These are phyloP conservation scores for Pammene fasciana DNA, from an alignment of 2,888 invertebrate genomes.

Conservation along the genomic window DNA sequence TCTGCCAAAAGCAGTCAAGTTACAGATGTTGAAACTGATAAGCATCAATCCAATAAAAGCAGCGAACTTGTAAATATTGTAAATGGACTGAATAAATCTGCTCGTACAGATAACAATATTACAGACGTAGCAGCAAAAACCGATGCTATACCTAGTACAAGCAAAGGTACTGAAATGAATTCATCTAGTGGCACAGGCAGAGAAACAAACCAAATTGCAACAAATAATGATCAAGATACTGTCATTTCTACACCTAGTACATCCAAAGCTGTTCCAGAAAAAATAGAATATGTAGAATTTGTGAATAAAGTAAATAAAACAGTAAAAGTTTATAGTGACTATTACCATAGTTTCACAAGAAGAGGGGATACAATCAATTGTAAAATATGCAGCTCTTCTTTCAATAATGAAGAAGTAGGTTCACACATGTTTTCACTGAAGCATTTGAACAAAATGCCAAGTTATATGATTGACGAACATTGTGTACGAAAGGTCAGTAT, in stretches of 20 bases:
- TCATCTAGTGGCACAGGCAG: background rate
- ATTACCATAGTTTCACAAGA: constrained; percentile 9
- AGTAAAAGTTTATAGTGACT: constrained; percentile 14
- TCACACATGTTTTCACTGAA: constrained; percentile 10
- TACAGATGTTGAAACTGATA: background rate
- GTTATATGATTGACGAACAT: constrained; percentile 8
- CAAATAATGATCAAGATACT: background rate
- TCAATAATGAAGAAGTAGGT: background rate
- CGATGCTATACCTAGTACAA: background rate
- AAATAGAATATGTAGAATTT: constrained; percentile 16
- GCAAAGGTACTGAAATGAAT: background rate
- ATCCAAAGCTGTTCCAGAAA: background rate
- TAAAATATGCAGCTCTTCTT: constrained; percentile 9
- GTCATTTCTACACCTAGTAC: background rate
- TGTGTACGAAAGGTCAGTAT: constrained; percentile 13
- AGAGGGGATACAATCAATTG: background rate
- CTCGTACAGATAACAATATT: background rate
- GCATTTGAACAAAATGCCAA: constrained; percentile 22
- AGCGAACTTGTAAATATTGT: background rate
- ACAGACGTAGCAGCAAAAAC: background rate
- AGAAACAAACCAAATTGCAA: background rate
- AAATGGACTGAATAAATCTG: background rate
- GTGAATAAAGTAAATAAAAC: constrained; percentile 8
- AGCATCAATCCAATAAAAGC: background rate
- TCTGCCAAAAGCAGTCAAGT: too few relatives aligned